Evolutionary conservation across 2,888 invertebrate genomes (phyloP).

Genomic region (Drosophila greeni): DNA sequence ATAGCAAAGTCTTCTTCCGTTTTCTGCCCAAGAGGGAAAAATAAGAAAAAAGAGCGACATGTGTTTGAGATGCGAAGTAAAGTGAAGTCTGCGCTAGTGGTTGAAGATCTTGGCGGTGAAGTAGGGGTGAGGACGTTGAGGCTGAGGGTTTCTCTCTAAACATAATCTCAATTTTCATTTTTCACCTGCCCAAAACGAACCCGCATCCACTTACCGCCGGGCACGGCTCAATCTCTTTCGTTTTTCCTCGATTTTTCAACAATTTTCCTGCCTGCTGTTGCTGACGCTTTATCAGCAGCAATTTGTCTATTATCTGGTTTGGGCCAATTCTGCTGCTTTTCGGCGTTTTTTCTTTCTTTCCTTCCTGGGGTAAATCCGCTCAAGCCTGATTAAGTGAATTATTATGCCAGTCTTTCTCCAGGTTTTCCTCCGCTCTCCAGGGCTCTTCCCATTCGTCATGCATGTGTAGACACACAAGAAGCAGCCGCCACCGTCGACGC

Average conservation of each 20-base stretch:
- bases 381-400: conserved; percentile 73
- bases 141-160: conserved; percentile 33
- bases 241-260: conserved; percentile 1
- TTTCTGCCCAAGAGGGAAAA: conserved; percentile 31
- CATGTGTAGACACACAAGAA: conserved; percentile 67
- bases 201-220: conserved; percentile 57
- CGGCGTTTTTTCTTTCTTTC: conserved; percentile 27
- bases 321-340: conserved; percentile 53
- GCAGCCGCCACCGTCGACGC: conserved; percentile 55
- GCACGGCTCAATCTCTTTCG: conserved; percentile 10
- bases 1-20: conserved; percentile 59
- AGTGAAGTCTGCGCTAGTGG: conserved; percentile 20
- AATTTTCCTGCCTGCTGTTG: conserved; percentile 20
- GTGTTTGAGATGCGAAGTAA: conserved; percentile 56
- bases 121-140: background rate
- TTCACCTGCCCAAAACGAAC: conserved; percentile 65
- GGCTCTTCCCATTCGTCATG: conserved; percentile 61
- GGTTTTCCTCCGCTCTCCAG: conserved; percentile 15
- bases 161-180: conserved; percentile 71
- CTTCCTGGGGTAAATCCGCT: conserved; percentile 59
- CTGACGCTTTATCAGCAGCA: conserved; percentile 62
- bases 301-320: conserved; percentile 65
- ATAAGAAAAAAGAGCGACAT: conserved; percentile 54
- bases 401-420: conserved; percentile 48
- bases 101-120: conserved; percentile 11